phyloP scores from a whole-genome alignment of 2,113 vertebrate species.

The Dromiciops gliroides region DNA sequence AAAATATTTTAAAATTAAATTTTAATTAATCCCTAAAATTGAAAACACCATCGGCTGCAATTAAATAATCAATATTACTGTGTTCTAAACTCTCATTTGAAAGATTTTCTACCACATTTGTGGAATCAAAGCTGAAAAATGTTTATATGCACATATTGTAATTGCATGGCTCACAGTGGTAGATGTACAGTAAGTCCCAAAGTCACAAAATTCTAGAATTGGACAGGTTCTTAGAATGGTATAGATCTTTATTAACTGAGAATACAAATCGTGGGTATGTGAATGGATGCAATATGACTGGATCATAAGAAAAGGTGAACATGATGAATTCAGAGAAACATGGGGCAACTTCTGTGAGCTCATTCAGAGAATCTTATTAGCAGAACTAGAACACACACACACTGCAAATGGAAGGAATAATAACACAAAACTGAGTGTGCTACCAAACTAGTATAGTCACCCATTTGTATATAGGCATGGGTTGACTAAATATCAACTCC shows the following conservation, averaged over 20 bases:
- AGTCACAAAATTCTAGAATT: not conserved
- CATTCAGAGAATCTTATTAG: not conserved
- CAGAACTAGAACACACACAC: not conserved
- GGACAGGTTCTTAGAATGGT: not conserved
- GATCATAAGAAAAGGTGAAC: not conserved
- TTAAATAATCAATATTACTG: not conserved
- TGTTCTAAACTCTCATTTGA: not conserved
- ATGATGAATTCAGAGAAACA: not conserved
- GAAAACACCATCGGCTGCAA: not conserved
- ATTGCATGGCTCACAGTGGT: not conserved
- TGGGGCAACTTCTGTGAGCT: not conserved
- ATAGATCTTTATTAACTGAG: not conserved
- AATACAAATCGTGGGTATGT: not conserved
- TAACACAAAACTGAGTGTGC: not conserved
- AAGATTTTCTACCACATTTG: not conserved
- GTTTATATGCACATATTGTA: not conserved
- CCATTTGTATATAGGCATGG: not conserved
- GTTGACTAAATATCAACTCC: not conserved
- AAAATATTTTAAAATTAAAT: conserved; percentile 32
- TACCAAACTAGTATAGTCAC: not conserved
- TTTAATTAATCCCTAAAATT: conserved; percentile 39
- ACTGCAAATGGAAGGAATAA: not conserved
- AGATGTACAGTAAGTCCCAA: not conserved
- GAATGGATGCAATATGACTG: not conserved
- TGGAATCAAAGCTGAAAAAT: not conserved